Evolutionary conservation across 2,113 vertebrate species (phyloP).

Genomic region (Dromiciops gliroides): DNA sequence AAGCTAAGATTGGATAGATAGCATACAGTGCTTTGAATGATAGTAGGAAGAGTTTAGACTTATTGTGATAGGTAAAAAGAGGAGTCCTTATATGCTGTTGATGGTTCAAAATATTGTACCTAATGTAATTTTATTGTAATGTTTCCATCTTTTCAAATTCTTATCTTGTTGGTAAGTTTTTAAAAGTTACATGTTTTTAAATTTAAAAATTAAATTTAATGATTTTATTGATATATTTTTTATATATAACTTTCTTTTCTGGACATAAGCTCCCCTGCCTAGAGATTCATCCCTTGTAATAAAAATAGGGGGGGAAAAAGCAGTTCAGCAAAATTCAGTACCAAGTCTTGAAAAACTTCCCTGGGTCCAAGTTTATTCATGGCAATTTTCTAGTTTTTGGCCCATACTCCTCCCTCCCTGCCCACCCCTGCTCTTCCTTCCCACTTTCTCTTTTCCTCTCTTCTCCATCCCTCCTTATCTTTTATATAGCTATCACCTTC

Average conservation of each 20-base stretch:
- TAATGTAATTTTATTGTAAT: not conserved
- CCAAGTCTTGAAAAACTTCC: not conserved
- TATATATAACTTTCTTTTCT: not conserved
- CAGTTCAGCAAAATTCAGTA: not conserved
- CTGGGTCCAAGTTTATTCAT: not conserved
- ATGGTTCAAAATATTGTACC: not conserved
- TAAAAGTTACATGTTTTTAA: not conserved
- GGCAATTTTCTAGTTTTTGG: not conserved
- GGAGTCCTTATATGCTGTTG: not conserved
- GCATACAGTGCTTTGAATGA: not conserved
- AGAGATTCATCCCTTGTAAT: not conserved
- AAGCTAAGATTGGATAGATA: not conserved
- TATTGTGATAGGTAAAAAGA: not conserved
- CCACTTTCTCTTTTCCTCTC: not conserved
- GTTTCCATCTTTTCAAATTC: not conserved
- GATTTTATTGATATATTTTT: not conserved
- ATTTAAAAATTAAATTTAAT: not conserved
- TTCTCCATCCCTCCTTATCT: not conserved
- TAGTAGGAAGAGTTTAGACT: not conserved
- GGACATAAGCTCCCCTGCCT: not conserved
- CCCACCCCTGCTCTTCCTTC: not conserved
- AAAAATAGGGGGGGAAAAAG: not conserved
- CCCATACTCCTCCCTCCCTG: not conserved
- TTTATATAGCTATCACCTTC: not conserved
- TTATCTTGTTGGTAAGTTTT: not conserved